phyloP scores from a whole-genome alignment of 2,888 invertebrate species.

The Drosophila merina region DNA sequence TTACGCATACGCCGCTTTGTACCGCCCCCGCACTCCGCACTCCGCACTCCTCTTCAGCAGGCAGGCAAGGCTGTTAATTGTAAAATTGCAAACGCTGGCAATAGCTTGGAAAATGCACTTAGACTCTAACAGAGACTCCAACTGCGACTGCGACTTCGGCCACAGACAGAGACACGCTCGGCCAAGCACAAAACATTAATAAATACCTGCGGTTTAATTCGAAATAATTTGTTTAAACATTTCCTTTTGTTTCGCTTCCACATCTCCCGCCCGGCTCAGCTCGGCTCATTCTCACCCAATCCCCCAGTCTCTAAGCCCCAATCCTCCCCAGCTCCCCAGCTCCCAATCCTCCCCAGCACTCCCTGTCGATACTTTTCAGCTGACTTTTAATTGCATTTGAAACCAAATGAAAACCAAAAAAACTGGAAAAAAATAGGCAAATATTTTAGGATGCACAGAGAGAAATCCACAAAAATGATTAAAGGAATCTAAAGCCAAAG shows the following conservation, averaged over 20 bases:
- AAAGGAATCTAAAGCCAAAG: too few species aligned
- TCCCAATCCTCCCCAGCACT: too few species aligned
- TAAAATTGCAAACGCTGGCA: slow-evolving; percentile 43
- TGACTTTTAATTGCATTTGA: slow-evolving; percentile 33
- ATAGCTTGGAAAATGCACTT: slow-evolving; percentile 32
- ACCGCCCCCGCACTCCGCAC: neutral
- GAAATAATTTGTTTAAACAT: slow-evolving; percentile 80
- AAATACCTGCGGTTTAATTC: slow-evolving; percentile 79
- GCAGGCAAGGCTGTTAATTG: slow-evolving; percentile 46
- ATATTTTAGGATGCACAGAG: slow-evolving; percentile 11
- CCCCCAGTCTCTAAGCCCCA: slow-evolving; percentile 1
- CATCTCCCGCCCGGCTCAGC: slow-evolving; percentile 22
- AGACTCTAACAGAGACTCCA: neutral
- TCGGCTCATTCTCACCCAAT: slow-evolving; percentile 50
- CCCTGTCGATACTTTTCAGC: slow-evolving; percentile 22
- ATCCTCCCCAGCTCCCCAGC: too few species aligned
- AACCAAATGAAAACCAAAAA: too few species aligned
- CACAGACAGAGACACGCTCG: slow-evolving; percentile 62
- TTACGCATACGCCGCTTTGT: slow-evolving; percentile 77
- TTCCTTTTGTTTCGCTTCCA: slow-evolving; percentile 71
- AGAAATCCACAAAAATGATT: neutral
- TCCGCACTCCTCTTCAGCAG: neutral
- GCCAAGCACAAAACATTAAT: slow-evolving; percentile 79
- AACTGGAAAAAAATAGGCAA: slow-evolving; percentile 1
- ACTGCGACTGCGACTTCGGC: slow-evolving; percentile 18